Conservation (phyloP, 2,113 vertebrate species). For the Pyrgilauda ruficollis region DNA sequence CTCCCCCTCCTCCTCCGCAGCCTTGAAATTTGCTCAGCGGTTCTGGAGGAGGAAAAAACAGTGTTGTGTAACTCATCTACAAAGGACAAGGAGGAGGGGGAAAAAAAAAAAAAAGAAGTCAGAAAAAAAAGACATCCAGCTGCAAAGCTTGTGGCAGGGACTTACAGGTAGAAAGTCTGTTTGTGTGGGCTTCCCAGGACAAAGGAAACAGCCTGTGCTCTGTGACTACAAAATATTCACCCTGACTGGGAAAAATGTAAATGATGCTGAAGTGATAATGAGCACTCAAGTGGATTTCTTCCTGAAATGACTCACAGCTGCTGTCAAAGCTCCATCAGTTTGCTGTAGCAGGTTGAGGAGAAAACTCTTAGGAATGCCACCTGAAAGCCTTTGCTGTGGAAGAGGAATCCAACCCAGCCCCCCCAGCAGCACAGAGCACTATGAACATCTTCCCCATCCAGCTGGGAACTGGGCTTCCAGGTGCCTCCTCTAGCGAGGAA, state of each 20-base stretch:
- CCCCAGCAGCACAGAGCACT: neutral
- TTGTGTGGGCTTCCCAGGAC: neutral
- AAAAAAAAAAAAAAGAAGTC: neutral
- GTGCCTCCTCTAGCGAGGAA: neutral
- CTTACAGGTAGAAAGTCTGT: neutral
- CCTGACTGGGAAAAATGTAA: slow-evolving; percentile 1
- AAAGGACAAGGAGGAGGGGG: neutral
- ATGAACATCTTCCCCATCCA: neutral
- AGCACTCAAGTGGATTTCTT: slow-evolving; percentile 22
- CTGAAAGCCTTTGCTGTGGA: neutral
- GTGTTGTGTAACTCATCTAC: slow-evolving; percentile 38
- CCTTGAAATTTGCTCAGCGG: slow-evolving; percentile 22
- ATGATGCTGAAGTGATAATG: slow-evolving; percentile 32
- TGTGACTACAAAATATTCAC: slow-evolving; percentile 2
- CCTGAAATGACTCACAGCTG: slow-evolving; percentile 32
- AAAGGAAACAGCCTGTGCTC: neutral
- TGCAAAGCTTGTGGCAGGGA: slow-evolving; percentile 13
- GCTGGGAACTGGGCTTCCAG: neutral
- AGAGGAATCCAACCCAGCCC: neutral
- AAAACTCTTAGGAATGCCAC: neutral
- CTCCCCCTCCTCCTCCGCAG: neutral
- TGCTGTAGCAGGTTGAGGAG: neutral
- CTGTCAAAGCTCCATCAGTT: slow-evolving; percentile 13
- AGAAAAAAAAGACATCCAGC: neutral
- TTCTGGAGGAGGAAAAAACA: slow-evolving; percentile 24